phyloP scores from a whole-genome alignment of 2,888 invertebrate genomes.

The Phlogophora meticulosa region DNA sequence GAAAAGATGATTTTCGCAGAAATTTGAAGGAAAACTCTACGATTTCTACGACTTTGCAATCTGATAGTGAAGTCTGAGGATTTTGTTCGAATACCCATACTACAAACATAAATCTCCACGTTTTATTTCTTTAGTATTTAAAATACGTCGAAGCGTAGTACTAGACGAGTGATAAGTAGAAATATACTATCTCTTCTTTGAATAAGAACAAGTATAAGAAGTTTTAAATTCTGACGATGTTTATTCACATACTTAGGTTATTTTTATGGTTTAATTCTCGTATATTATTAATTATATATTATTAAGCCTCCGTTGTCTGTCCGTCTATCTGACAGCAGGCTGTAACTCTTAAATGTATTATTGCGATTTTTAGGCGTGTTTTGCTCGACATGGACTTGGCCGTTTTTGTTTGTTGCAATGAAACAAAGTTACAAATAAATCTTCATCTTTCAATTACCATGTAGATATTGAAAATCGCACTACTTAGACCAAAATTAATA shows the following conservation, averaged over 20 bases:
- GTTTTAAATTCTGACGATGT: neutral
- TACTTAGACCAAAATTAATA: neutral
- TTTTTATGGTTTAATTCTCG: too few species aligned
- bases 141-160: neutral
- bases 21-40: constrained; percentile 36
- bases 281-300: too few species aligned
- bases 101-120: constrained; percentile 32
- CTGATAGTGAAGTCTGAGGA: constrained; percentile 45
- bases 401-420: neutral
- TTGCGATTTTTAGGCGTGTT: too few species aligned
- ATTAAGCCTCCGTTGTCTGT: too few species aligned
- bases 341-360: too few species aligned
- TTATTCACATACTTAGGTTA: neutral
- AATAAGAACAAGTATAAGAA: neutral
- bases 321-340: too few species aligned
- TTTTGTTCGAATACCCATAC: constrained; percentile 37
- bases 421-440: neutral
- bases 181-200: neutral
- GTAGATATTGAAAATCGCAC: too few species aligned
- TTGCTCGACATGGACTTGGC: too few species aligned
- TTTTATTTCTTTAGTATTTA: constrained; percentile 15
- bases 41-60: constrained; percentile 43
- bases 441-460: neutral
- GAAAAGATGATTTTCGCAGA: constrained; percentile 49
- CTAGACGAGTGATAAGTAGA: neutral